Base-by-base conservation (phyloP, 1,140 invertebrate species). In the Zaprionus camerounensis region DNA sequence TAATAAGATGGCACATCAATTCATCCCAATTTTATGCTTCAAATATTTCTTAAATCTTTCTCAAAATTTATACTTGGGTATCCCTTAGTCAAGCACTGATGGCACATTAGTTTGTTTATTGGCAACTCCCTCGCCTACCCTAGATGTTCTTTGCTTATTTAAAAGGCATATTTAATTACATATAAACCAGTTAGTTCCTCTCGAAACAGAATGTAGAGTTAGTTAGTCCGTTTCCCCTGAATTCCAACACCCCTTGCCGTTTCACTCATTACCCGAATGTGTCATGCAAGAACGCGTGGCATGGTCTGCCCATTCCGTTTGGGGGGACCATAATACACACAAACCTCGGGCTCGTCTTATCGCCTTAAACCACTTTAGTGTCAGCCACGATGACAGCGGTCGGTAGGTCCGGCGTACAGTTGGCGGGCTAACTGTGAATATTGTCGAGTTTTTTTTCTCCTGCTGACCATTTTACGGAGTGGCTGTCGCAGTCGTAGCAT, bases 301-400 rank as follows among this genome's bases (percentile, higher is more conserved):
- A 36, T 66, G 53, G 15, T 34, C 11, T 56, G 31, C 41, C 38
- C 38, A 36, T 66, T n/a, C 70, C 5, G 13, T 5, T 15, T 4
- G 28, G 28, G 2, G 2, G 2, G 44, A 12, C 71, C 26, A 44
- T 68, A 20, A 44, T 5, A 38, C 55, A 22, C 44, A 28, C 44
- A 64, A 67, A 70, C 82, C 80, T 76, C 76, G 61, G 85, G 81
- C 82, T 31, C 31, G 65, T 90, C 85, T 90, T 90, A 90, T 90
- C 85, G 82, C 86, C 86, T 72, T 90, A 91, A 91, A 91, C 81
- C 90, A 91, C 85, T 91, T 91, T 88, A 82, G 88, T 91, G 88
- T 88, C 90, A 91, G 86, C 72, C 80, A 57, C 76, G 88, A 76
- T 91, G 88, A 91, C 88, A 91, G 82, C 88, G 88, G 88, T 90